Evolutionary conservation across 2,888 invertebrate species (phyloP), one percentile per base, ranked within the genome.

Genomic region (Andrena bicolor): DNA sequence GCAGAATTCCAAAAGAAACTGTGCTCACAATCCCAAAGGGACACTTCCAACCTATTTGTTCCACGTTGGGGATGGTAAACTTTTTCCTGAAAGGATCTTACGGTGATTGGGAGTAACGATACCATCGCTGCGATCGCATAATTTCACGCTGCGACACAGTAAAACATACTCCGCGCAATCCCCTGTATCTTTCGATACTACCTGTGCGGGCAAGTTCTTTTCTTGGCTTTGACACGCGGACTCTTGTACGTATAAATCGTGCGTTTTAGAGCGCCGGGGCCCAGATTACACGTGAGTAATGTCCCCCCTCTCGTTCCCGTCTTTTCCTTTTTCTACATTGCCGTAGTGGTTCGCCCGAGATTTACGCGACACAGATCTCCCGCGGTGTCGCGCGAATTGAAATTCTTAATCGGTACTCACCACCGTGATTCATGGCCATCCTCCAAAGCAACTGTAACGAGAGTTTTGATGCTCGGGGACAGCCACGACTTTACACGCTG

Each of bases 311-410:
- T 28, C 16, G 28, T 64, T 41, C 35, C 63, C 13, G 32, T 23
- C 80, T 23, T 53, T 63, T 32, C 53, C 80, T 80, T 80, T 73
- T 69, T 69, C 80, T 69, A 23, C 80, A 41, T 48, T 16, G 80
- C 23, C 64, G 41, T 8, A 69, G 73, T 60, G 69, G 68, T 73
- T 81, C 51, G 69, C 48, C 58, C 53, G 80, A 80, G 80, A 80
- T 80, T 80, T 80, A 80, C 80, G 80, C 80, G 80, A 79, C 80
- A 68, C 72, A n/a, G 66, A 80, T 80, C 80, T 72, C 80, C 80
- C 72, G 80, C 35, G 35, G 80, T 80, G 80, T 80, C 72, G 63
- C 10, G 49, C 56, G 77, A 80, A 80, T 80, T 80, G 80, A 80
- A 79, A 80, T 80, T 80, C 80, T 80, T 80, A 80, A 80, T 79